Percentiles rank a stretch among this genome's conserved stretches.
phyloP scores from a whole-genome alignment of 1,140 invertebrate genomes.

The Adoxophyes honmai region DNA sequence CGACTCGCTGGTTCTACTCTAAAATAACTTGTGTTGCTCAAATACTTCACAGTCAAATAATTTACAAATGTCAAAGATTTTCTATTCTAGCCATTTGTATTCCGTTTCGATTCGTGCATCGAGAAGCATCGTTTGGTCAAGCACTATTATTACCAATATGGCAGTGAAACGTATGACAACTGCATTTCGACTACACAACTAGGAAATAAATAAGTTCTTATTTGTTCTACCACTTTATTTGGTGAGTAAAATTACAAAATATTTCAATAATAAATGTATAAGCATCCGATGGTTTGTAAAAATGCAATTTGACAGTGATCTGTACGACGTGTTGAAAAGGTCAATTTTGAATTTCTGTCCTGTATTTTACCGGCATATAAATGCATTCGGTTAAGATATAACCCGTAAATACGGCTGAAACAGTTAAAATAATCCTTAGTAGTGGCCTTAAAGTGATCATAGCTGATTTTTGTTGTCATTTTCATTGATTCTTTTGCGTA shows the following conservation, averaged over 20 bases:
- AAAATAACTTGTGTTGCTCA: no score
- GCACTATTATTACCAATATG: conserved; percentile 65
- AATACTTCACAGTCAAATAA: no score
- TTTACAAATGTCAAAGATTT: no score
- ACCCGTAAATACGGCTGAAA: neutral
- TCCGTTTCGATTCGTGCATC: neutral
- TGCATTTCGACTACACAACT: conserved; percentile 51
- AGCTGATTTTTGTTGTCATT: neutral
- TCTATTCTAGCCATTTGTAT: no score
- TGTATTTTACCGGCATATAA: conserved; percentile 12
- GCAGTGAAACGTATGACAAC: conserved; percentile 71
- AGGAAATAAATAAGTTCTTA: conserved; percentile 66
- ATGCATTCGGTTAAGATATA: neutral
- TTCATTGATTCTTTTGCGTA: conserved; percentile 8
- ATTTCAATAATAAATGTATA: conserved; percentile 15
- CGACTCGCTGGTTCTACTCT: no score
- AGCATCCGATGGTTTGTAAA: neutral
- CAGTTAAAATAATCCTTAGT: neutral
- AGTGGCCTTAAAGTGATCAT: neutral
- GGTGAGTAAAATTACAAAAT: conserved; percentile 45
- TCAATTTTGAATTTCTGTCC: conserved; percentile 12
- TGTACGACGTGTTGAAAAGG: neutral
- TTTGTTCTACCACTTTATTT: conserved; percentile 44
- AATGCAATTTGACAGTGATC: neutral
- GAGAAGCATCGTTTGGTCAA: conserved; percentile 15